Base-by-base conservation (phyloP, 1,140 invertebrate species). In the Cydia pomonella region DNA sequence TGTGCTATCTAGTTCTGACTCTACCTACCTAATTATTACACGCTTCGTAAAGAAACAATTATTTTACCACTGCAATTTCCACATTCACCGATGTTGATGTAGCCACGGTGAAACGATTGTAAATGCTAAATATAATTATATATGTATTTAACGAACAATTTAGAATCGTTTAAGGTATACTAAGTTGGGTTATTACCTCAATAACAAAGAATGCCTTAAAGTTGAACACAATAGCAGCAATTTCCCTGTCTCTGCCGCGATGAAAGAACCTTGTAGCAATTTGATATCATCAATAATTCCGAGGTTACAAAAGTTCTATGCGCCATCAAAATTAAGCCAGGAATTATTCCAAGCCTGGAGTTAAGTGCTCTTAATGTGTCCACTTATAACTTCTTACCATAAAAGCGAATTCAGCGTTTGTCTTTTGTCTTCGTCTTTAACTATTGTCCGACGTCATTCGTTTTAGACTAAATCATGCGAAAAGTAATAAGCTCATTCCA, bases 311-410 rank as follows among this genome's bases (percentile, higher is more conserved):
- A 59, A 59, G 47, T 50, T 18, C 9, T 53, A 9, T 59, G 18
- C 21, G 21, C 9, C 53, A 23, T 59, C 53, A 59, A 59, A 23
- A 21, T 12, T 21, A 59, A 59, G 53, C n/a, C 21, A 23, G 6
- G 21, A 59, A 23, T 59, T 59, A 59, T 59, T 59, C 53, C 53
- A 21, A n/a, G 53, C 53, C 53, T 59, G 53, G 9, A 59, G 18
- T 12, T 59, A 59, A 59, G 7, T 59, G 53, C 53, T 53, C 50
- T 59, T 59, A 59, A 59, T 59, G 21, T 23, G 18, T 23, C n/a
- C 53, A 59, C 53, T 59, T 59, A 21, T 59, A 59, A 59, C 53
- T 59, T 59, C 6, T 23, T 2, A 12, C 10, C 53, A 59, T 12
- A 59, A 59, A 59, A n/a, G 50, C n/a, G 50, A 53, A 23, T 53